Conservation (phyloP, 2,888 invertebrate genomes). For the Diarsia mendica region DNA sequence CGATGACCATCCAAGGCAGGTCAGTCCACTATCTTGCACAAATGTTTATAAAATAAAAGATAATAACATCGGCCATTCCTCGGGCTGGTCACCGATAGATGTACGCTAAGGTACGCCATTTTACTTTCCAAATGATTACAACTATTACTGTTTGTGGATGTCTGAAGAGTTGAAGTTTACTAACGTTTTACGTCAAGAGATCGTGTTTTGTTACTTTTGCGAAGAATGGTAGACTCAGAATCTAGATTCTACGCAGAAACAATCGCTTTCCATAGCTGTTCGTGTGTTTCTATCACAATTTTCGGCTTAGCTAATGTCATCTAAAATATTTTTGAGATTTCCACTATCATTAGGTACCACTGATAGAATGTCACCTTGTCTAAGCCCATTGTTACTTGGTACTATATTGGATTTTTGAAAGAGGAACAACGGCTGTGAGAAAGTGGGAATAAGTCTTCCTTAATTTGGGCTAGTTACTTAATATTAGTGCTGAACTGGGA, state of each 20-base stretch:
- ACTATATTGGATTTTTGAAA: too few relatives aligned
- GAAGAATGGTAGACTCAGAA: not conserved
- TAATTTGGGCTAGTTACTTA: not conserved
- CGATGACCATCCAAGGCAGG: conserved; percentile 28
- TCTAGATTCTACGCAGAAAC: not conserved
- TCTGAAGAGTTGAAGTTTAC: conserved; percentile 28
- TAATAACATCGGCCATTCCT: conserved; percentile 28
- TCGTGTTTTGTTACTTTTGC: conserved; percentile 16
- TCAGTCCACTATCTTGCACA: conserved; percentile 28
- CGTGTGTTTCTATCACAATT: not conserved
- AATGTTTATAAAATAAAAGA: conserved; percentile 52
- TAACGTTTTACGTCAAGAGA: conserved; percentile 29
- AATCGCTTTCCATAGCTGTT: not conserved
- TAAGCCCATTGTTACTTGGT: too few relatives aligned
- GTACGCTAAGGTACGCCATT: conserved; percentile 22
- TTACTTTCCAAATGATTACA: conserved; percentile 64
- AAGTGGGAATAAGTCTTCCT: not conserved
- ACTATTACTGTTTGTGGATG: conserved; percentile 51
- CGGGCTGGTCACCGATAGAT: conserved; percentile 25
- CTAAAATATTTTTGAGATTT: too few relatives aligned
- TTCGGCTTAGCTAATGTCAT: too few relatives aligned
- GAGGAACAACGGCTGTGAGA: not conserved
- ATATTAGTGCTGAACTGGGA: not conserved
- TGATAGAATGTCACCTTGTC: too few relatives aligned
- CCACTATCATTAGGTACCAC: too few relatives aligned